Evolutionary conservation across 1,140 invertebrate genomes (phyloP).

Genomic region (Achatina immaculata): DNA sequence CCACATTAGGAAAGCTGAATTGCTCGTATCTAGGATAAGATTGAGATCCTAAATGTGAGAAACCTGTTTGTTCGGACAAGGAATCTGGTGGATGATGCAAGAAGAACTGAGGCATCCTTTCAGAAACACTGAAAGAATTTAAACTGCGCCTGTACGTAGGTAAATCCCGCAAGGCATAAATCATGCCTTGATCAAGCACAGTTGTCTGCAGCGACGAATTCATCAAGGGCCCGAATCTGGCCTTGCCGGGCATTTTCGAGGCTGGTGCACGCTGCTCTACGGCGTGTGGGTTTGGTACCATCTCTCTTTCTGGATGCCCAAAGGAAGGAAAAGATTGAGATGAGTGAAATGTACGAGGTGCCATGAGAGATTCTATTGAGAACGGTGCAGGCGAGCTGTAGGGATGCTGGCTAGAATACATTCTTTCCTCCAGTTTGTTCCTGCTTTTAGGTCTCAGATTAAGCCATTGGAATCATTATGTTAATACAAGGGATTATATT

Average conservation of each 20-base stretch:
- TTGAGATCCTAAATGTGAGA: not conserved
- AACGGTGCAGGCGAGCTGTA: not conserved
- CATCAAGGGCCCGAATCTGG: not conserved
- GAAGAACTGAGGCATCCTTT: not conserved
- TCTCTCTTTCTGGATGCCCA: not conserved
- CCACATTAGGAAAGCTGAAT: not conserved
- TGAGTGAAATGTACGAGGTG: not conserved
- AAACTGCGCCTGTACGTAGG: not conserved
- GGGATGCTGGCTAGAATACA: conserved; percentile 3
- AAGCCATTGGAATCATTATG: no score
- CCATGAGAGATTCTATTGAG: conserved; percentile 19
- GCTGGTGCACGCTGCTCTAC: not conserved
- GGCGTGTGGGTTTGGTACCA: not conserved
- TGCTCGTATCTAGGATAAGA: not conserved
- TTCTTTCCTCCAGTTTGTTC: no score
- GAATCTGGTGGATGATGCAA: not conserved
- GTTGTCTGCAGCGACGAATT: not conserved
- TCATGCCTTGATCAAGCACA: not conserved
- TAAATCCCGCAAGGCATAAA: not conserved
- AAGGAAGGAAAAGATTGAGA: not conserved
- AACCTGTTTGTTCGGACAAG: not conserved
- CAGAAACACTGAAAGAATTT: not conserved
- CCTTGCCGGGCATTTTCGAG: not conserved
- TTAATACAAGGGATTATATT: no score
- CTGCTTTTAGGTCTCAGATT: no score